Percentiles rank a stretch among this genome's conserved stretches.
Conservation (phyloP, 1,140 invertebrate genomes). For the Meloidogyne hapla region DNA sequence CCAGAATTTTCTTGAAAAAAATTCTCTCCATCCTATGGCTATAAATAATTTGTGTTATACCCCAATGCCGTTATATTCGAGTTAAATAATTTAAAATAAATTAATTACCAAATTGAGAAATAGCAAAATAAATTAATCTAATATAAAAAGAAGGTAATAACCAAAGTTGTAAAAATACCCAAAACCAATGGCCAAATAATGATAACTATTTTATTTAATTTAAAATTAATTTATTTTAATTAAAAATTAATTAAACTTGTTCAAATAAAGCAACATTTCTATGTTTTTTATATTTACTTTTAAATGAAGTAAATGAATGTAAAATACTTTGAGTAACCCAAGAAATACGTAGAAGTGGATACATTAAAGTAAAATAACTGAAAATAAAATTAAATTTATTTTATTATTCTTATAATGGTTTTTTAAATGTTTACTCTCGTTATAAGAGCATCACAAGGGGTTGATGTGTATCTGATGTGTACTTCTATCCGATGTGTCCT, state of each 20-base stretch:
- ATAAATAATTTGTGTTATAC: no score
- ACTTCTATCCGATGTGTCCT: no score
- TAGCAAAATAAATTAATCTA: slow-evolving; percentile 55
- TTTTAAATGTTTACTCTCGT: neutral
- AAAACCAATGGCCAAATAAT: slow-evolving; percentile 54
- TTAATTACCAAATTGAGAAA: slow-evolving; percentile 49
- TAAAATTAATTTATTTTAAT: neutral
- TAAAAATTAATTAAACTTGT: slow-evolving; percentile 37
- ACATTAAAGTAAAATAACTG: slow-evolving; percentile 57
- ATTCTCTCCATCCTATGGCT: no score
- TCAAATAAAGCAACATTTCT: slow-evolving; percentile 50
- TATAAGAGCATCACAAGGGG: no score
- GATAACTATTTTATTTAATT: slow-evolving; percentile 35
- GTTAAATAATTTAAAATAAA: neutral
- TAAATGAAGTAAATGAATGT: slow-evolving; percentile 50
- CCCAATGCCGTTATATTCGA: no score
- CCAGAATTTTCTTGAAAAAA: no score
- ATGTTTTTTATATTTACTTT: slow-evolving; percentile 48
- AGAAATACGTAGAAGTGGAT: slow-evolving; percentile 60
- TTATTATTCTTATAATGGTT: no score
- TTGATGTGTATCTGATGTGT: slow-evolving; percentile 20
- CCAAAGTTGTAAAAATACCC: slow-evolving; percentile 59
- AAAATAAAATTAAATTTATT: neutral
- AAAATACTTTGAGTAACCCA: slow-evolving; percentile 54
- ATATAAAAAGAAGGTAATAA: slow-evolving; percentile 45